Evolutionary conservation across 2,888 invertebrate genomes (phyloP), one percentile per base, ranked within the genome.

Genomic region (Chouioia cunea): DNA sequence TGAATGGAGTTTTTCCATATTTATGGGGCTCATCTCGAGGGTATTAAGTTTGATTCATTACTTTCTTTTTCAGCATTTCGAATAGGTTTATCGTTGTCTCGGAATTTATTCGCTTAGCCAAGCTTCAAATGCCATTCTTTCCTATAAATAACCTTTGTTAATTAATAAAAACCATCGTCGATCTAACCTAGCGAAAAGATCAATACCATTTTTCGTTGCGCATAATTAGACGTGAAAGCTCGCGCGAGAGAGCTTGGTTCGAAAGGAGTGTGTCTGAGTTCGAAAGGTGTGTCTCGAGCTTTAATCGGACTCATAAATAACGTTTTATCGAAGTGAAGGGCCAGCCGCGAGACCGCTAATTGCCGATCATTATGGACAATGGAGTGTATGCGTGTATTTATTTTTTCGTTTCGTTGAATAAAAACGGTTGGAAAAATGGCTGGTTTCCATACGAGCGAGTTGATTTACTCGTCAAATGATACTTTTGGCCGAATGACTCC

Each of bases 241-340:
- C 2, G 16, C 10, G 15, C 8, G 10, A 15, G 15, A 6, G 10
- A 43, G 44, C 53, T 20, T n/a, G 47, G 18, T 8, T 8, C 14
- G 47, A 52, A 63, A 46, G 47, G 64, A 73, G 64, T 63, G 48
- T 65, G 71, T 53, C 14, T 22, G 75, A 74, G 10, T 56, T 76
- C n/a, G n/a, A n/a, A 79, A 81, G 83, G 81, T 76, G 84, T 77
- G 83, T 78, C 81, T 23, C 18, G n/a, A 27, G 62, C 72, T 79
- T 76, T 83, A 83, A 83, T 84, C 78, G 78, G 68, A 75, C 77
- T 77, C 80, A 80, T 84, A 84, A 84, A 84, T 83, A 83, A 80
- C 78, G 80, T 80, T 82, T 82, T 64, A 81, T 80, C 78, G 78
- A 75, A 65, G 74, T 76, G 67, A n/a, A n/a, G 36, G 74, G 66